Evolutionary conservation across 35 echinoderm and acorn worm genomes (phyloP), one percentile per base, ranked within the genome.

Genomic region (Ptychodera flava): DNA sequence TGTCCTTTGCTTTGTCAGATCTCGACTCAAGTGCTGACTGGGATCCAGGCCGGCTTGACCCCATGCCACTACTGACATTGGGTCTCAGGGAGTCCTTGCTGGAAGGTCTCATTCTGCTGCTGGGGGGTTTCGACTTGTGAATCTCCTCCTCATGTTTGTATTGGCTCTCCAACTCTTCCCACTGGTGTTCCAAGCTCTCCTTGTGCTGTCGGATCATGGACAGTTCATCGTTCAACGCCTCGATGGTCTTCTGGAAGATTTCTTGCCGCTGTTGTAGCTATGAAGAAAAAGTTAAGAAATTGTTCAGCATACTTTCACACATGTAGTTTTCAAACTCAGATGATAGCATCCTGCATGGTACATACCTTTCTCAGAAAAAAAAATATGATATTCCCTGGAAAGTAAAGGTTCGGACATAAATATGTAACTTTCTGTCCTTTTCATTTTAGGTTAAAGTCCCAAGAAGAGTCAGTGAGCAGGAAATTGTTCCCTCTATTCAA

Each of bases 171-270:
- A 94, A 28, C 16, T 91, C 81, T 15, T 98, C 92, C 31, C 91
- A 87, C 78, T 98, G 90, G 1, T 91, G 87, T 76, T 98, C 88
- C 0, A 98, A 78, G 82, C 89, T 87, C 52, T 98, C 86, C 78
- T 88, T 91, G 85, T 98, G 95, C 35, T 91, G 93, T 16, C 95
- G 79, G 27, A 98, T 94, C 93, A 94, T 94, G 16, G 90, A 85
- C 31, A 98, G 88, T 78, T 98, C 95, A 0, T 81, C 91, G 33
- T 91, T 80, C 30, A 98, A 82, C 34, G 95, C 36, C 16, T 89
- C 90, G 34, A 98, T 98, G 78, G 95, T 98, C 77, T 92, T 90
- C 45, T 90, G 90, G 86, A 98, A 98, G 33, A 85, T 76, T 28
- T 94, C 95, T 79, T 98, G 93, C 1, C 80, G 77, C 0, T 87